Conservation (phyloP, 2,113 vertebrate species). For the Syngnathus scovelli region DNA sequence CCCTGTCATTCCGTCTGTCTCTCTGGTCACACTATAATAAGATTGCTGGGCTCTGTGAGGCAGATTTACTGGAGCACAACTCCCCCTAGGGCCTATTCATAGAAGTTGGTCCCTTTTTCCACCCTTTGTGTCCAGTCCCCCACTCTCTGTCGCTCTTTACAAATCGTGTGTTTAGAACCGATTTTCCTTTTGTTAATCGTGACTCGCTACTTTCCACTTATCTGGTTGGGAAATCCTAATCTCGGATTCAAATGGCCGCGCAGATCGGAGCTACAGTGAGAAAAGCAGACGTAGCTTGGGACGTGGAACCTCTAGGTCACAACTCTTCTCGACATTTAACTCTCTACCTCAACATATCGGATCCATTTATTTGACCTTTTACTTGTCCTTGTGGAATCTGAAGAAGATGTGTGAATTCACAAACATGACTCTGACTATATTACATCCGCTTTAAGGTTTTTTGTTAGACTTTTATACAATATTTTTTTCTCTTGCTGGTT, state of each 20-base stretch:
- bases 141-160: conserved; percentile 20
- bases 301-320: conserved; percentile 24
- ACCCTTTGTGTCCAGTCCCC: conserved; percentile 33
- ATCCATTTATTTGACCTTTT: conserved; percentile 40
- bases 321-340: conserved; percentile 32
- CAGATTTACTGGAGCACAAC: conserved; percentile 77
- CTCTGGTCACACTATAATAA: conserved; percentile 73
- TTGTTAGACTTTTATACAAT: not conserved
- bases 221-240: conserved; percentile 26
- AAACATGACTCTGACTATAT: conserved; percentile 7
- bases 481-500: not conserved
- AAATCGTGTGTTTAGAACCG: conserved; percentile 32
- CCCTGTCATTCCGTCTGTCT: conserved; percentile 63
- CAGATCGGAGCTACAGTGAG: conserved; percentile 26
- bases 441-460: conserved; percentile 13
- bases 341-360: conserved; percentile 28
- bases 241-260: conserved; percentile 27
- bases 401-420: conserved; percentile 17
- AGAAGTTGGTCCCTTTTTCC: conserved; percentile 68
- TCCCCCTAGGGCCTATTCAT: conserved; percentile 73
- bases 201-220: conserved; percentile 28
- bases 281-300: conserved; percentile 5
- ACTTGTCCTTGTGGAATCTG: conserved; percentile 37
- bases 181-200: conserved; percentile 53
- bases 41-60: conserved; percentile 67